Percentiles rank a stretch among this genome's conserved stretches.
phyloP scores from a whole-genome alignment of 2,113 vertebrate species.

The Zosterops japonicus region DNA sequence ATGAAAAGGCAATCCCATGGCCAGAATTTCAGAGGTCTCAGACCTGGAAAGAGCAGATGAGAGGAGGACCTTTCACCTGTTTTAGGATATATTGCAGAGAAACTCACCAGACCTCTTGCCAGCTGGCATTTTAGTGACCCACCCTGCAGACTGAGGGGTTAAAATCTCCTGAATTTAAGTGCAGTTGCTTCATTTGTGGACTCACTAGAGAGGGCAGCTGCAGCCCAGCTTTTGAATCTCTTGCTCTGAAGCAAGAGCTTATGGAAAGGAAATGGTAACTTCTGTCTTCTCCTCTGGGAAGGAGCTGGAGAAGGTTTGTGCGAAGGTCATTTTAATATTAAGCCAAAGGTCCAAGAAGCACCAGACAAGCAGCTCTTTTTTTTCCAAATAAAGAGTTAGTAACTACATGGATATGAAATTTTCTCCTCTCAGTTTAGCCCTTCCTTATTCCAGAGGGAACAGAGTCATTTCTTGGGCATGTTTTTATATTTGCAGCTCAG shows the following conservation, averaged over 20 bases:
- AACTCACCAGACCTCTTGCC: not conserved
- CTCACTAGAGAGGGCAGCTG: not conserved
- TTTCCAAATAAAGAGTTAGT: conserved; percentile 51
- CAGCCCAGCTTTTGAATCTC: not conserved
- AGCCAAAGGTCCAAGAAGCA: conserved; percentile 15
- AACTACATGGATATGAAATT: not conserved
- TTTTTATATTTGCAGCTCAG: not conserved
- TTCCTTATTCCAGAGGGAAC: conserved; percentile 24
- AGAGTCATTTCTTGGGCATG: conserved; percentile 38
- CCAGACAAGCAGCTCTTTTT: not conserved
- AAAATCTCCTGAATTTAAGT: not conserved
- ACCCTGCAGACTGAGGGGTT: not conserved
- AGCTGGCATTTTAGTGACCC: not conserved
- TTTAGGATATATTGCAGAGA: not conserved
- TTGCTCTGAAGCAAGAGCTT: not conserved
- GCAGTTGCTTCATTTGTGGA: not conserved
- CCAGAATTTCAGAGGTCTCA: not conserved
- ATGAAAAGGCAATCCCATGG: not conserved
- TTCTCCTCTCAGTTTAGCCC: conserved; percentile 27
- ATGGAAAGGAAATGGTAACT: not conserved
- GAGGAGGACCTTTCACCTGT: not conserved
- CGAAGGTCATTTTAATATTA: not conserved
- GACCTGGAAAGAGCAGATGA: not conserved
- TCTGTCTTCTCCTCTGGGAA: conserved; percentile 31
- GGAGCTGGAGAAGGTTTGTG: not conserved